These are phyloP conservation scores for Balanococcus diminutus DNA, from an alignment of 2,888 invertebrate genomes.

Conservation along the genomic window DNA sequence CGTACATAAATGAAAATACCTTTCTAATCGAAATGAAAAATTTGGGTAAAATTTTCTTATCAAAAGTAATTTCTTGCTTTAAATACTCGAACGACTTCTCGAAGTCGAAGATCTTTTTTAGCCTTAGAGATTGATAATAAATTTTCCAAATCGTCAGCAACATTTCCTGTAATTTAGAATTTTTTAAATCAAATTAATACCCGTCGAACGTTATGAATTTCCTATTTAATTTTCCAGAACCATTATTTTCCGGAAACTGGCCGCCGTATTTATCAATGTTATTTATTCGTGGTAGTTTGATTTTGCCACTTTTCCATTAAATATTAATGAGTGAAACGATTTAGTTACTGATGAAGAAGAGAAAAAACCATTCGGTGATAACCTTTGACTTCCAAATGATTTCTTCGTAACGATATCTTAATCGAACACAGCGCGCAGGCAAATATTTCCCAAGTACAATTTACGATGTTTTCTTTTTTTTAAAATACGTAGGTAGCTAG, in stretches of 20 bases:
- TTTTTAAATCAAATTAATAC: conserved; percentile 43
- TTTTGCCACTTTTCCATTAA: conserved; percentile 15
- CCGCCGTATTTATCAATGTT: conserved; percentile 37
- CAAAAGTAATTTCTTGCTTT: conserved; percentile 5
- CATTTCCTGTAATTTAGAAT: conserved; percentile 43
- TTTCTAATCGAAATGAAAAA: background rate
- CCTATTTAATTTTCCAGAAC: conserved; percentile 29
- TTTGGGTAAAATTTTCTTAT: background rate
- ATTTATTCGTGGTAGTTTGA: conserved; percentile 27
- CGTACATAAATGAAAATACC: background rate
- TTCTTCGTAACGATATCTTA: conserved; percentile 18
- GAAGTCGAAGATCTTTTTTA: background rate
- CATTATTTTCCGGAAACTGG: conserved; percentile 36
- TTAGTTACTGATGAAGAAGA: conserved; percentile 7
- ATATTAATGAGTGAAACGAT: conserved; percentile 13
- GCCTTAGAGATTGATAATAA: background rate
- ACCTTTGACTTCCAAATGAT: background rate
- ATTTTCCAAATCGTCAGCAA: conserved; percentile 43
- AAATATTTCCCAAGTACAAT: background rate
- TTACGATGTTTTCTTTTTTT: background rate
- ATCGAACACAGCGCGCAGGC: background rate
- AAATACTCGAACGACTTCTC: background rate
- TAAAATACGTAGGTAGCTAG: background rate
- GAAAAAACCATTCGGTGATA: background rate
- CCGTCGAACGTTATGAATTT: conserved; percentile 25